Evolutionary conservation across 2,113 vertebrate genomes (phyloP), one percentile per base, ranked within the genome.

Genomic region (Daboia siamensis): DNA sequence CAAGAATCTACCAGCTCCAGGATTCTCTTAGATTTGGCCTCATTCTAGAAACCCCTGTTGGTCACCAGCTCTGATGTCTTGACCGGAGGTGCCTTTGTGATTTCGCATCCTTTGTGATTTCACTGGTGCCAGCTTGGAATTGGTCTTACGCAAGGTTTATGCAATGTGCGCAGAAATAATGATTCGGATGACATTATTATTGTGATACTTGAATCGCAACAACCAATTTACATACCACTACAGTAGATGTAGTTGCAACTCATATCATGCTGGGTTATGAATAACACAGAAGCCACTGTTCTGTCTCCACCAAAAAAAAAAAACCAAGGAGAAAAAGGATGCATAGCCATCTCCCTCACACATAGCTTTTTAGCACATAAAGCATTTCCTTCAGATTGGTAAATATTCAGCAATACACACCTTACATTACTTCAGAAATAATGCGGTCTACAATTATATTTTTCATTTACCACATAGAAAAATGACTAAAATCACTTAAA

Each of bases 21-120:
- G 85, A 91, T 91, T 93, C 92, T 93, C 94, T 69, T 74, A 91
- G 94, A 94, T 93, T 91, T 39, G 6, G 86, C 57, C 92, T 92
- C 15, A 44, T 39, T 86, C 1, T 51, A 39, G 59, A 29, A 1
- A 24, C 4, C 92, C 0, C 0, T 0, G 10, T n/a, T 0, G 29
- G 39, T 86, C 44, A 1, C 17, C 1, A 1, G n/a, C 48, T 0
- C 55, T 52, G 80, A 44, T 8, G 24, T 90, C 1, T 0, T 0
- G 7, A 0, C 55, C 69, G 54, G 90, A 26, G 86, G 59, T 80
- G 93, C 86, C 5, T 46, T 91, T 91, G 33, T 21, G 24, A 64
- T 33, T 54, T 84, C 39, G 29, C 0, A 55, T 59, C 11, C 15
- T 90, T 2, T 13, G 84, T 64, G 54, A 88, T 24, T 46, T 46